These are phyloP conservation scores for Limonius californicus DNA, from an alignment of 1,140 invertebrate genomes.

Conservation along the genomic window DNA sequence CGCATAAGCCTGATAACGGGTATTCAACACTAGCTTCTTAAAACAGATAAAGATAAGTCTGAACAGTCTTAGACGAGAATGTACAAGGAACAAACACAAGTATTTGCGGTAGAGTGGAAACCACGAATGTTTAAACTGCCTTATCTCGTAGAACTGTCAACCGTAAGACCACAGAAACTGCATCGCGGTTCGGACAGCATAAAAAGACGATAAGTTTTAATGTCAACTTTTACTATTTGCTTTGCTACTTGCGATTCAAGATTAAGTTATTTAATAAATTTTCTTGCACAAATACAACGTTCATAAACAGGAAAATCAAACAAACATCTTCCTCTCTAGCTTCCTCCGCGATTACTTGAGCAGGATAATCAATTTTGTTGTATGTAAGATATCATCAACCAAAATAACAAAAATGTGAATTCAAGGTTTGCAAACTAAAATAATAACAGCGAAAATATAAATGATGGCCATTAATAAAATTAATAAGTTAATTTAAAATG, in stretches of 20 bases:
- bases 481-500: too few species aligned
- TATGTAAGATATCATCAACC: too few species aligned
- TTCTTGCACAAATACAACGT: not conserved
- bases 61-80: not conserved
- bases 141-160: conserved; percentile 8
- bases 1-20: too few species aligned
- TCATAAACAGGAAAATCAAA: too few species aligned
- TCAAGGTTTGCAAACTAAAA: too few species aligned
- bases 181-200: not conserved
- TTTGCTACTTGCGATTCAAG: not conserved
- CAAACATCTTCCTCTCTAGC: too few species aligned
- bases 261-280: not conserved
- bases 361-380: too few species aligned
- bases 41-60: not conserved
- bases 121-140: conserved; percentile 2
- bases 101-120: conserved; percentile 6
- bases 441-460: too few species aligned
- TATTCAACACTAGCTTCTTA: too few species aligned
- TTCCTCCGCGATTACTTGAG: too few species aligned
- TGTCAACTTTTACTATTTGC: not conserved
- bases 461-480: too few species aligned
- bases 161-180: not conserved
- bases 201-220: conserved; percentile 9
- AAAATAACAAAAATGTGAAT: too few species aligned
- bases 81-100: conserved; percentile 5